A percentile compares a stretch with the other conserved stretches of the same genome.
Evolutionary conservation across 1,140 invertebrate species (phyloP).

Genomic region (Rhynchophorus ferrugineus): DNA sequence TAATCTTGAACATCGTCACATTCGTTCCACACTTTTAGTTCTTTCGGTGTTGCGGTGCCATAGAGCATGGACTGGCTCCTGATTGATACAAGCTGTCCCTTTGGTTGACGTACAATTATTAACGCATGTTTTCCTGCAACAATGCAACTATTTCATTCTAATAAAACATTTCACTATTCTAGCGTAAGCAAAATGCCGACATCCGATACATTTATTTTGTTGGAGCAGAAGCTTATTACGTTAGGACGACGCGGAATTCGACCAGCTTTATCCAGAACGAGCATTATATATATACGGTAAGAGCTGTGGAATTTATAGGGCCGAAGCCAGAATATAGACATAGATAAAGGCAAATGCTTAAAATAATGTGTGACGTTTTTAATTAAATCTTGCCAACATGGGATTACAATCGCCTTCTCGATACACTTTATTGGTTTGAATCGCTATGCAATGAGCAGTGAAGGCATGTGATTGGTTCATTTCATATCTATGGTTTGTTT

Average conservation of each 20-base stretch:
- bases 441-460: too few species aligned
- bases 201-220: neutral
- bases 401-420: too few species aligned
- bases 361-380: neutral
- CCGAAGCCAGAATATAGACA: too few species aligned
- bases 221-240: neutral
- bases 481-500: too few species aligned
- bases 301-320: neutral
- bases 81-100: constrained; percentile 75
- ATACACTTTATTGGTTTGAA: too few species aligned
- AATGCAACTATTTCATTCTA: neutral
- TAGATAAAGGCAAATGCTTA: neutral
- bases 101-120: constrained; percentile 72
- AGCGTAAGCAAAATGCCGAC: neutral
- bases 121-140: constrained; percentile 63
- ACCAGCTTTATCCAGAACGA: neutral
- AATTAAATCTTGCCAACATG: too few species aligned
- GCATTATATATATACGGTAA: neutral
- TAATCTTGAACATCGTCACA: constrained; percentile 83
- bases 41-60: constrained; percentile 39
- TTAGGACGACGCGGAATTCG: neutral
- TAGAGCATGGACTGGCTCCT: constrained; percentile 58
- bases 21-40: constrained; percentile 62
- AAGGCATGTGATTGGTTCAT: too few species aligned
- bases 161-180: neutral